Evolutionary conservation across 2,113 vertebrate genomes (phyloP).

Genomic region (Noctilio leporinus): DNA sequence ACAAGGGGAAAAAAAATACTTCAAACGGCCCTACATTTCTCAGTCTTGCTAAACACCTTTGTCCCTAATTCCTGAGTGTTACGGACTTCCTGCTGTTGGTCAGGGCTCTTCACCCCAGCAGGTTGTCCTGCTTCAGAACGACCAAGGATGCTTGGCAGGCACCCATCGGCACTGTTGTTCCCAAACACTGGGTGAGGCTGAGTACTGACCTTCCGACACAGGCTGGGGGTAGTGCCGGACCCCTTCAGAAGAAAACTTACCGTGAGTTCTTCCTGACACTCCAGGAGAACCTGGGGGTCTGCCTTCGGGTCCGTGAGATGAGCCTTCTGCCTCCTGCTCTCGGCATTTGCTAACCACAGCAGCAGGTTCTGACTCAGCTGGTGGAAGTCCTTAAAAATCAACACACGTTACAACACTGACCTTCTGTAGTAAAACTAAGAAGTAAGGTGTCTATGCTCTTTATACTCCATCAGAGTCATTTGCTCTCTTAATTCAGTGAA

Average conservation of each 20-base stretch:
- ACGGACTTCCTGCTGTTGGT: not conserved
- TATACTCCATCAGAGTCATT: not conserved
- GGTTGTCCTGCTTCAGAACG: too few relatives aligned
- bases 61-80: not conserved
- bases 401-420: not conserved
- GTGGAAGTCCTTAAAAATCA: constrained; percentile 88
- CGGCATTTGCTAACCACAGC: constrained; percentile 85
- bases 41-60: not conserved
- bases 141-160: not conserved
- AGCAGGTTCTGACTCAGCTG: constrained; percentile 85
- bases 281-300: constrained; percentile 69
- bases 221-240: not conserved
- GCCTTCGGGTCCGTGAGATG: constrained; percentile 56
- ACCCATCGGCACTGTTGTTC: not conserved
- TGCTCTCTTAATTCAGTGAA: not conserved
- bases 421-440: not conserved
- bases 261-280: constrained; percentile 79
- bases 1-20: not conserved
- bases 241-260: constrained; percentile 68
- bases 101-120: not conserved
- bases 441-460: not conserved
- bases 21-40: not conserved
- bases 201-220: too few relatives aligned
- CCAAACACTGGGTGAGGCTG: fast-evolving
- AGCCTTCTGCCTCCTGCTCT: constrained; percentile 76